Evolutionary conservation across 2,113 vertebrate species (phyloP).

Genomic region (human (Homo sapiens)): GRCh38 chr6:3226501-3227000

Average conservation of each 20-base stretch:
- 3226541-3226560: constrained; percentile 76
- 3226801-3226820: neutral
- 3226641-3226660: constrained; percentile 93
- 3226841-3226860: constrained; percentile 62
- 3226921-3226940: neutral
- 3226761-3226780: neutral
- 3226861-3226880: constrained; percentile 53
- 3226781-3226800: neutral
- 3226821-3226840: neutral
- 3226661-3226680: constrained; percentile 89
- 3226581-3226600: constrained; percentile 93
- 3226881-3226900: neutral
- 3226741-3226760: neutral
- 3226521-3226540: neutral
- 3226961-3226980: fast-evolving
- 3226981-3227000: fast-evolving
- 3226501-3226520: too few relatives aligned
- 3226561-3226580: constrained; percentile 92
- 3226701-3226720: neutral
- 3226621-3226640: constrained; percentile 91
- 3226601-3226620: constrained; percentile 89
- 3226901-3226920: neutral
- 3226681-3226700: neutral
- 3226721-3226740: neutral
- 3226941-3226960: neutral